A percentile compares a stretch with the other conserved stretches of the same genome.
Conservation (phyloP, 2,113 vertebrate genomes). For the Petrocephalus zakoni region DNA sequence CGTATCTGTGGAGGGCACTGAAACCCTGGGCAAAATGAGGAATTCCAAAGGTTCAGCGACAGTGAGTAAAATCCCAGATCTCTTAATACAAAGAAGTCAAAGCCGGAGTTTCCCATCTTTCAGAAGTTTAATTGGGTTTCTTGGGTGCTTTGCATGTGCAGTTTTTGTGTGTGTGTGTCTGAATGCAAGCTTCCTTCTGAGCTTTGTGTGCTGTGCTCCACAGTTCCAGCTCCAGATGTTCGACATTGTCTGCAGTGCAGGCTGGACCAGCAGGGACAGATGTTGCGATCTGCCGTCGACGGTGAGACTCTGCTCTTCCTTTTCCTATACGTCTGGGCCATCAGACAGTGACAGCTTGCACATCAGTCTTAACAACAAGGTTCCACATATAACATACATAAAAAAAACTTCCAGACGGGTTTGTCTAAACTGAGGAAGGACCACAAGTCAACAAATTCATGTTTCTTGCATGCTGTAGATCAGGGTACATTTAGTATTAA, state of each 20-base stretch:
- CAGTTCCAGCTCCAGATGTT: conserved; percentile 99
- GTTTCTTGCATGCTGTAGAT: background rate
- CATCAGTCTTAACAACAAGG: background rate
- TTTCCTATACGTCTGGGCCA: background rate
- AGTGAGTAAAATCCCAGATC: conserved; percentile 61
- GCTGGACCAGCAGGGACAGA: conserved; percentile 94
- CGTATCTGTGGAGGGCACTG: conserved; percentile 84
- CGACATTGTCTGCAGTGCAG: conserved; percentile 93
- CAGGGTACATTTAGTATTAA: background rate
- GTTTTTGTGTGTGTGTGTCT: background rate
- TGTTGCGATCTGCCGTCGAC: conserved; percentile 93
- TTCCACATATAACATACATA: background rate
- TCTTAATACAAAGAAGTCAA: background rate
- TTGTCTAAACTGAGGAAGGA: background rate
- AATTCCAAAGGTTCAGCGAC: conserved; percentile 72
- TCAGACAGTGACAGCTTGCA: background rate
- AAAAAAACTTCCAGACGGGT: background rate
- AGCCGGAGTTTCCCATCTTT: background rate
- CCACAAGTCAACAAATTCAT: background rate
- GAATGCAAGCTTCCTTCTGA: background rate
- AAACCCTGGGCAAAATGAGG: conserved; percentile 88
- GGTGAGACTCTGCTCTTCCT: conserved; percentile 59
- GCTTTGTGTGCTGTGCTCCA: conserved; percentile 48
- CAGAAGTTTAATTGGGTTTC: background rate
- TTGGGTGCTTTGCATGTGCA: background rate